A percentile compares a stretch with the other conserved stretches of the same genome.
These are phyloP conservation scores for Heterodera carotae DNA, from an alignment of 1,140 invertebrate genomes.

Conservation along the genomic window DNA sequence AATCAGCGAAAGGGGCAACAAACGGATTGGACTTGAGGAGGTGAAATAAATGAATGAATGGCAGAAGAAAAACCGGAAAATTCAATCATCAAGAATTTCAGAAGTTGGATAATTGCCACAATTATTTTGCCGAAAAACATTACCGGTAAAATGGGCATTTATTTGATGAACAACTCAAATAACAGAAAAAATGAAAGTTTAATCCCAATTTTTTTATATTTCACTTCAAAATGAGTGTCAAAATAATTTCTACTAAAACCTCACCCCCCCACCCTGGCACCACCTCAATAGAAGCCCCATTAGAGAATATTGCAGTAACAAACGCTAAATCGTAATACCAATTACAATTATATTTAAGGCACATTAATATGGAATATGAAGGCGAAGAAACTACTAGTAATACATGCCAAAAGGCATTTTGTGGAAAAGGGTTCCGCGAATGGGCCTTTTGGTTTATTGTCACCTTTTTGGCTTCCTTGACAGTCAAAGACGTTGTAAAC, in stretches of 20 bases:
- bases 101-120: neutral
- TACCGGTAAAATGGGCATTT: neutral
- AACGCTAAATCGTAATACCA: too few species aligned
- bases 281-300: too few species aligned
- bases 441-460: constrained; percentile 64
- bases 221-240: too few species aligned
- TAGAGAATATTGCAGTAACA: too few species aligned
- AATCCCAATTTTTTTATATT: too few species aligned
- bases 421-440: constrained; percentile 51
- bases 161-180: too few species aligned
- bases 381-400: constrained; percentile 27
- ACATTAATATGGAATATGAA: constrained; percentile 30
- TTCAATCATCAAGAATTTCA: neutral
- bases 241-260: too few species aligned
- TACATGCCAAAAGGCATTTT: constrained; percentile 40
- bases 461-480: constrained; percentile 57
- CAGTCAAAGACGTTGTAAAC: constrained; percentile 59
- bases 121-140: neutral
- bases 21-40: neutral
- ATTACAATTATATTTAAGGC: neutral
- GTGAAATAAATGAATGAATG: constrained; percentile 24
- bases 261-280: too few species aligned
- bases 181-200: too few species aligned
- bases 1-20: neutral
- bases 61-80: neutral